Evolutionary conservation across 2,888 invertebrate genomes (phyloP), one percentile per base, ranked within the genome.

Genomic region (Drosophila neonasuta): DNA sequence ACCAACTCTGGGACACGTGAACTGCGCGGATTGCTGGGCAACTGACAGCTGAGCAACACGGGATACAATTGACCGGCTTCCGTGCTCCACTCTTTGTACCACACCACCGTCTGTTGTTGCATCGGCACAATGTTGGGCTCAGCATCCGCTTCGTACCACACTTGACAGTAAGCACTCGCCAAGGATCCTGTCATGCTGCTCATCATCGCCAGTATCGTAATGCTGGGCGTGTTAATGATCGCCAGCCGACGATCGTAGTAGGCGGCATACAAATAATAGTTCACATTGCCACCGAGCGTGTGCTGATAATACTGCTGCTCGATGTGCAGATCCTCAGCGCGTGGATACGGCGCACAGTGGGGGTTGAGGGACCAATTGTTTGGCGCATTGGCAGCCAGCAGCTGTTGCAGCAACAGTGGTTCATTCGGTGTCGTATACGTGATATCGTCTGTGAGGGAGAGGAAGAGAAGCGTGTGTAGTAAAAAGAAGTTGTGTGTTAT

Each of bases 1-100:
- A 84, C 80, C 45, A 80, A n/a, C 15, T 80, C 72, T 0, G 80
- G 80, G 6, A 75, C 52, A 0, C 75, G 75, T n/a, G 32, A 8
- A 0, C 39, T 29, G 0, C 61, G 64, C 3, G 57, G 41, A 0
- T 32, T 44, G 0, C 5, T 29, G 13, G 3, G 39, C 1, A 75
- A 24, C 0, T 63, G 59, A 20, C 63, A 80, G 3, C n/a, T 56
- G 11, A 80, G 9, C 0, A 70, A 9, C 4, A 61, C 48, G 1
- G 80, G 79, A 34, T 69, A 80, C 0, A 57, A 45, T 2, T 52
- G 11, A 0, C 52, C 51, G 5, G 15, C 6, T 0, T 1, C 42
- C 0, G 8, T 6, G 20, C 75, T 77, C 80, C 80, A 80, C 0
- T 0, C 1, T 0, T 17, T 15, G n/a, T 60, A 68, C 80, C 80